Evolutionary conservation across 37 sponge, comb jelly and placozoan genomes (phyloP), one percentile per base, ranked within the genome.

Genomic region (Hexactinellida sp.): DNA sequence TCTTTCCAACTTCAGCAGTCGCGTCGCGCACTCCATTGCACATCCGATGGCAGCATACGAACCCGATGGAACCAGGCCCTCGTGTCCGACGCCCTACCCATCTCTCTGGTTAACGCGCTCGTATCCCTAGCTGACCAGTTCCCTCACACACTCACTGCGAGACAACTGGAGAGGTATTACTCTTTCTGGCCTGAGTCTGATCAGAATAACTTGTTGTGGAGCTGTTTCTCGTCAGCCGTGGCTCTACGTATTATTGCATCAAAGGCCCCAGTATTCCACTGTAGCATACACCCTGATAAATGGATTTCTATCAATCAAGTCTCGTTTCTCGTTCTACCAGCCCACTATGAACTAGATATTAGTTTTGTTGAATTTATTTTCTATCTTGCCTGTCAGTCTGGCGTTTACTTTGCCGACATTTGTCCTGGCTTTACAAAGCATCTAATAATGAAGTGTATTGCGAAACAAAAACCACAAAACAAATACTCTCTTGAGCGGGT

Each of bases 21-120:
- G 3, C 76, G 76, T n/a, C 76, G 76, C 13, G 76, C 76, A 25
- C 76, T 63, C 30, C 34, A 63, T 23, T 63, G 25, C 30, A 63
- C 76, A 3, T 32, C 76, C 5, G 76, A 63, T 63, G 25, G 5
- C 13, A 63, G 32, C 76, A 63, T 63, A 10, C 21, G 28, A 25
- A 82, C 38, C 16, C 36, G 76, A 0, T 92, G 93, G 93, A 92
- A 92, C 37, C 35, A 37, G 54, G 39, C 55, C 13, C 55, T 92
- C 23, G 32, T 88, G 0, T n/a, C 36, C 32, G 86, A 83, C 39
- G 86, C 89, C 0, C 84, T 92, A 35, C 55, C 36, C 35, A 24
- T 82, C 16, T 89, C 89, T 36, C 83, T 87, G 38, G 51, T 85
- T 0, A 37, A 54, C 39, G 36, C 83, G 36, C 84, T 92, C 36